These are phyloP conservation scores for Pollenia griseotomentosa DNA, from an alignment of 2,888 invertebrate species.

Conservation along the genomic window DNA sequence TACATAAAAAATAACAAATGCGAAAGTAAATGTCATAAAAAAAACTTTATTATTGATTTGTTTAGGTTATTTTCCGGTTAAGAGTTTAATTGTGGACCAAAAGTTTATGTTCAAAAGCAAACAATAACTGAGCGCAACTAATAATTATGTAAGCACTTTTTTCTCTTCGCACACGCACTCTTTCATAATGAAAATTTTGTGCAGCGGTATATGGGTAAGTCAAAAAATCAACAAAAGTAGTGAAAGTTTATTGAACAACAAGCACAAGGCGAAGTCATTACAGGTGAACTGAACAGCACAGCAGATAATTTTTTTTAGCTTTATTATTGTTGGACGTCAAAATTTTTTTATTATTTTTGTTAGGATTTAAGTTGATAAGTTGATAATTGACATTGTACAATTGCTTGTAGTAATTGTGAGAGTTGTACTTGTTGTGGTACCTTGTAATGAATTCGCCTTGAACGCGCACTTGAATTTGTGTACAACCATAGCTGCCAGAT, in stretches of 20 bases:
- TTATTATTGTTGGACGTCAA: no score
- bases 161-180: neutral
- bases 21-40: neutral
- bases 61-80: conserved; percentile 45
- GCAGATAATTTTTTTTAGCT: no score
- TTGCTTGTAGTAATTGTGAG: no score
- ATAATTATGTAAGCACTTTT: neutral
- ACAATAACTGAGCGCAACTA: neutral
- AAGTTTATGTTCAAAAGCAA: neutral
- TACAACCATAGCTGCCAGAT: no score
- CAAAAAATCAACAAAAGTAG: conserved; percentile 36
- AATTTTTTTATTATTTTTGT: no score
- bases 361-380: no score
- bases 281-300: no score
- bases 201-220: neutral
- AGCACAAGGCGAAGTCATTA: conserved; percentile 25
- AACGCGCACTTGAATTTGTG: no score
- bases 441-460: no score
- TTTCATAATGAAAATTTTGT: neutral
- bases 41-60: conserved; percentile 37
- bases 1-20: neutral
- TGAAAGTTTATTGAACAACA: conserved; percentile 68
- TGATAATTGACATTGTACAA: no score
- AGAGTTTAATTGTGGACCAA: conserved; percentile 2
- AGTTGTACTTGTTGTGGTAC: no score